Conservation (phyloP, 2,888 invertebrate species). For the Aspidapion aeneum region DNA sequence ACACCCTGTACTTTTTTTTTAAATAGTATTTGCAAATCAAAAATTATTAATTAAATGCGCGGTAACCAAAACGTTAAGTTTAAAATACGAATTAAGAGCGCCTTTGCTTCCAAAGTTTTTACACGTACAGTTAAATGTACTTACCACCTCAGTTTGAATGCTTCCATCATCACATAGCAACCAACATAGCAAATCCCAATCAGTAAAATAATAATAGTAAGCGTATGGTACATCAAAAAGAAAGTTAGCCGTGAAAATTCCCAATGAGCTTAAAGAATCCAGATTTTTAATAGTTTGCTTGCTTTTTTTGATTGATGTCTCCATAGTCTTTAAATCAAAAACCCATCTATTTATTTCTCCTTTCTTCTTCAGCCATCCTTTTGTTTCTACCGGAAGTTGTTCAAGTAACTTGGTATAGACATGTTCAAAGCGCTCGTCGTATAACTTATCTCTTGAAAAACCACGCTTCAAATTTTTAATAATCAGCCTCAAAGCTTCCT, state of each 20-base stretch:
- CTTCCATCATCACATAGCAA: slow-evolving; percentile 8
- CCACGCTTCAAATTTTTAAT: not conserved
- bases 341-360: not conserved
- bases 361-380: not conserved
- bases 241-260: not conserved
- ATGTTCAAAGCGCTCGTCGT: no score
- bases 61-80: no score
- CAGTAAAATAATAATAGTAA: slow-evolving; percentile 4
- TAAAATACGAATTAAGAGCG: no score
- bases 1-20: no score
- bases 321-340: not conserved
- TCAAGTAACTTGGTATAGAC: no score
- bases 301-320: not conserved
- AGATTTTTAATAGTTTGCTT: not conserved
- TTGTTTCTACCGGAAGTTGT: not conserved
- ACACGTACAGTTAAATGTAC: no score
- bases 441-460: not conserved
- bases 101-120: no score
- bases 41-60: no score
- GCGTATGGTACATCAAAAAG: no score
- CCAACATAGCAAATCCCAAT: slow-evolving; percentile 1
- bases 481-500: not conserved
- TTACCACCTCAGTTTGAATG: not conserved
- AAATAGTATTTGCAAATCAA: no score
- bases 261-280: not conserved